phyloP scores from a whole-genome alignment of 2,113 vertebrate genomes.

The Lutjanus erythropterus region DNA sequence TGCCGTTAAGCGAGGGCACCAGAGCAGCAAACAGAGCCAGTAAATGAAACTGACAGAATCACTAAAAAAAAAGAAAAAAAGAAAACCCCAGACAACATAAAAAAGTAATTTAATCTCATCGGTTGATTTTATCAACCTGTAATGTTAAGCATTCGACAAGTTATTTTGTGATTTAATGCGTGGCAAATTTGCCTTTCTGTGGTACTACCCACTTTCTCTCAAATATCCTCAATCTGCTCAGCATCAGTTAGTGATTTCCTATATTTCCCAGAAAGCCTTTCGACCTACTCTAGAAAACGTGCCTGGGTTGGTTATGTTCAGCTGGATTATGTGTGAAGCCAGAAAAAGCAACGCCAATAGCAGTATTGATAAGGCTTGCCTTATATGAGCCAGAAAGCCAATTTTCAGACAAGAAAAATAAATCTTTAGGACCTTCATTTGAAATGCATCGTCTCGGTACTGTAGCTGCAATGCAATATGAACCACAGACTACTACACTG shows the following conservation, averaged over 20 bases:
- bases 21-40: slow-evolving; percentile 25
- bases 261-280: slow-evolving; percentile 64
- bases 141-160: slow-evolving; percentile 3
- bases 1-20: neutral
- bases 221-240: slow-evolving; percentile 32
- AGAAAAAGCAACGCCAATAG: neutral
- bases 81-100: too few species aligned
- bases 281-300: slow-evolving; percentile 18
- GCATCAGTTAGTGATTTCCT: slow-evolving; percentile 59
- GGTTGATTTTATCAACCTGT: neutral
- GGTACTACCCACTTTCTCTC: slow-evolving; percentile 21
- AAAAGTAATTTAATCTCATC: slow-evolving; percentile 3
- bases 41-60: slow-evolving; percentile 33
- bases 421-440: neutral
- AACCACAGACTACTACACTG: neutral
- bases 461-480: neutral
- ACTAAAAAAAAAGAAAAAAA: slow-evolving; percentile 7
- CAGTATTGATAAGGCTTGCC: slow-evolving; percentile 10
- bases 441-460: neutral
- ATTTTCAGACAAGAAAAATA: slow-evolving; percentile 16
- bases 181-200: slow-evolving; percentile 20
- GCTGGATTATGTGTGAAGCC: slow-evolving; percentile 36
- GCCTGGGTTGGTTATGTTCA: slow-evolving; percentile 7
- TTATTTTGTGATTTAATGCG: slow-evolving; percentile 40
- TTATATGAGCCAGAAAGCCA: neutral